phyloP scores from a whole-genome alignment of 2,888 invertebrate species.

The Ochropleura leucogaster region DNA sequence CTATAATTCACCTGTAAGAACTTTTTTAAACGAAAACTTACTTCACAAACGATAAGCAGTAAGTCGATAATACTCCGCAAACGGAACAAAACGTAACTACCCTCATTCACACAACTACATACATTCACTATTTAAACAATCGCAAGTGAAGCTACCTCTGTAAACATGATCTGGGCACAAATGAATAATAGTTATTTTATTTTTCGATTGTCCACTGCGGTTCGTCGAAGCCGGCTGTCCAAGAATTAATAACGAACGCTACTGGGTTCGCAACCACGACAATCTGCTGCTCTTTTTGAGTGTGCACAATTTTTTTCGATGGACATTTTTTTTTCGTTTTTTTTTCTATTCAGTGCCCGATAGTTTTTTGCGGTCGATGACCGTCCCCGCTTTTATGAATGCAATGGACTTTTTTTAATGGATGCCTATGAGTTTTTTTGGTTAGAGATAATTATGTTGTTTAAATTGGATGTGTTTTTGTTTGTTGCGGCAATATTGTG shows the following conservation, averaged over 20 bases:
- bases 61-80: slow-evolving; percentile 26
- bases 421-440: slow-evolving; percentile 57
- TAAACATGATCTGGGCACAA: slow-evolving; percentile 81
- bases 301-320: slow-evolving; percentile 71
- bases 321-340: slow-evolving; percentile 72
- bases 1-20: background rate
- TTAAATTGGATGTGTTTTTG: slow-evolving; percentile 28
- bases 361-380: slow-evolving; percentile 89
- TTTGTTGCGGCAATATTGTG: slow-evolving; percentile 14
- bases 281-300: slow-evolving; percentile 87
- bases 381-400: slow-evolving; percentile 81
- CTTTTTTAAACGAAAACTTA: background rate
- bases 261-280: slow-evolving; percentile 84
- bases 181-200: slow-evolving; percentile 90
- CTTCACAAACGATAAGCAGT: background rate
- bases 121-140: slow-evolving; percentile 29
- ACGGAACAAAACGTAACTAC: slow-evolving; percentile 9
- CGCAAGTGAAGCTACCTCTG: slow-evolving; percentile 79
- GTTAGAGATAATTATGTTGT: slow-evolving; percentile 54
- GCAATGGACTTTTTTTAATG: slow-evolving; percentile 75
- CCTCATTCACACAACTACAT: slow-evolving; percentile 19
- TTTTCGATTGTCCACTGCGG: slow-evolving; percentile 88
- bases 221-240: slow-evolving; percentile 80
- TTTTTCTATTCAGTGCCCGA: slow-evolving; percentile 85
- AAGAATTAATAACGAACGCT: slow-evolving; percentile 87